Percentiles rank a stretch among this genome's conserved stretches.
phyloP scores from a whole-genome alignment of 2,888 invertebrate genomes.

The Eumacrocentrus americanus region DNA sequence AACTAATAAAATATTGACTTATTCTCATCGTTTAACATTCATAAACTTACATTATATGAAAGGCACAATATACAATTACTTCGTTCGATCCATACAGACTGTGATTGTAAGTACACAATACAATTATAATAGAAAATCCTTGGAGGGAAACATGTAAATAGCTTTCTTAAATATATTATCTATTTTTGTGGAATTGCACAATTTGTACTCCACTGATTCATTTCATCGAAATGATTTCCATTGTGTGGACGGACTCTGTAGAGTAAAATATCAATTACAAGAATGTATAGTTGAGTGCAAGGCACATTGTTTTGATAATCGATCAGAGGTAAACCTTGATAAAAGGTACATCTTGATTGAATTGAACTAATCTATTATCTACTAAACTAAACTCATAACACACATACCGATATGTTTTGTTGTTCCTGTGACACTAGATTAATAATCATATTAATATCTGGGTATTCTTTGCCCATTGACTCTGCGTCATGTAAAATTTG shows the following conservation, averaged over 20 bases:
- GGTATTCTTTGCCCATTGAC: neutral
- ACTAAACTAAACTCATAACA: neutral
- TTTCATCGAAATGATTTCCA: neutral
- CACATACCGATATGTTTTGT: neutral
- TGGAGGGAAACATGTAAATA: neutral
- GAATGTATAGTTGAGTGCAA: constrained; percentile 2
- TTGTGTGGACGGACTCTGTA: neutral
- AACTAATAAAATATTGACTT: neutral
- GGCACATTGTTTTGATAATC: neutral
- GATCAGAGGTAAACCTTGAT: neutral
- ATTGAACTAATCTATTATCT: constrained; percentile 1
- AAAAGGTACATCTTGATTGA: neutral
- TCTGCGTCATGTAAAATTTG: neutral
- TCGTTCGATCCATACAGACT: too few relatives aligned
- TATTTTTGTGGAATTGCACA: neutral
- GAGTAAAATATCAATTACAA: neutral
- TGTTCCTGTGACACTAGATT: neutral
- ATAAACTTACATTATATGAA: too few relatives aligned
- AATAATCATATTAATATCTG: neutral
- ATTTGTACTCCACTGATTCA: neutral
- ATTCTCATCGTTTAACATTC: too few relatives aligned
- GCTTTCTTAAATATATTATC: neutral
- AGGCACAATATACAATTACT: too few relatives aligned
- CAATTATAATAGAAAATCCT: neutral
- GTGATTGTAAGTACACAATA: neutral